Evolutionary conservation across 2,113 vertebrate genomes (phyloP), one percentile per base, ranked within the genome.

Genomic region (Glaucomys volans): DNA sequence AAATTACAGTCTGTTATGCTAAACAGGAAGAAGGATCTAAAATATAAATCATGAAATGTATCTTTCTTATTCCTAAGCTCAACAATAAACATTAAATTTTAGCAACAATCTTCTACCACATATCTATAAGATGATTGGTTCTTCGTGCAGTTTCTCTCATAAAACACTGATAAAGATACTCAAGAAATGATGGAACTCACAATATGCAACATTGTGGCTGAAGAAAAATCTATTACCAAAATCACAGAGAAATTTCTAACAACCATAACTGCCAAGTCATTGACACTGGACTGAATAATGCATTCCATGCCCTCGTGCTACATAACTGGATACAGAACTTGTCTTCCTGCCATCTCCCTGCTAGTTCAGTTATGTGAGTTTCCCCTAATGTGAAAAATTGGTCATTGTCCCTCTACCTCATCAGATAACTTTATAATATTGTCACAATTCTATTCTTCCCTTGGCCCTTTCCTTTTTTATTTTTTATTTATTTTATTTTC

Each of bases 81-180:
- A 94, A 37, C 37, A 74, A 17, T 35, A 91, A 89, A 76, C 42
- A 64, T 8, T 91, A 13, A 90, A 77, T 16, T 93, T 95, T 83
- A 79, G 17, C 69, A 79, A 71, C 75, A 94, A 67, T 40, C 22
- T 20, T 71, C 26, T 64, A 83, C 20, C 14, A 83, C 16, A 54
- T 72, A 12, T 4, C 62, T 87, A 28, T 84, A 74, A 71, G 17
- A 85, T 37, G 16, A 85, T 67, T 9, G 64, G 40, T 24, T 84
- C 66, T 32, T 88, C 17, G 71, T 76, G 26, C 16, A 87, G 32
- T 40, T 84, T 93, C 30, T 91, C 26, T 84, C 72, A 72, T 84
- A 64, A 91, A 95, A 40, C 54, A 67, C n/a, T 57, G 30, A 47
- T 35, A 59, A 40, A 86, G 13, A 92, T 4, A 57, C 4, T 76